Conservation (phyloP, 1,140 invertebrate species). For the Pantala flavescens region DNA sequence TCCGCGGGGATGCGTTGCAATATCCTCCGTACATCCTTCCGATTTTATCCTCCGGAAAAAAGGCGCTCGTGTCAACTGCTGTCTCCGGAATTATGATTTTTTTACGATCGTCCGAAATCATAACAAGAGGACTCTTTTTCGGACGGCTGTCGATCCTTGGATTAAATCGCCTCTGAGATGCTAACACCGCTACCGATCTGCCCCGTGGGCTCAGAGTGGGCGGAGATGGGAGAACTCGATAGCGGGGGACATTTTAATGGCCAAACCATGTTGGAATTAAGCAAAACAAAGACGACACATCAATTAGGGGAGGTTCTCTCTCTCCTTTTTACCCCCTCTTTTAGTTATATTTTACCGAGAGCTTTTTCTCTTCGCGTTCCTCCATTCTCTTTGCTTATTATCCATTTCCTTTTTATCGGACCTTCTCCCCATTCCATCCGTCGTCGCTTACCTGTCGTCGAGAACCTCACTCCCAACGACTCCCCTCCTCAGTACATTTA, state of each 20-base stretch:
- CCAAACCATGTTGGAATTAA: constrained; percentile 49
- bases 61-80: no score
- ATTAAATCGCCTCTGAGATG: not conserved
- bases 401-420: not conserved
- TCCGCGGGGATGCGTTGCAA: no score
- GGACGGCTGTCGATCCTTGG: no score
- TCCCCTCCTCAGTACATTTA: not conserved
- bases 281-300: constrained; percentile 49
- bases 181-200: not conserved
- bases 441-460: constrained; percentile 6
- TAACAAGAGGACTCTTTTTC: no score
- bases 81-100: no score
- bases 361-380: not conserved
- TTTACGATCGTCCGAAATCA: no score
- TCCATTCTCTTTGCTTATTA: not conserved
- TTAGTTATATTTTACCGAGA: not conserved
- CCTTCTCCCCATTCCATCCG: not conserved
- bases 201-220: not conserved
- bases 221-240: constrained; percentile 40
- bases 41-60: no score
- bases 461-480: not conserved
- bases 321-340: constrained; percentile 13
- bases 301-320: constrained; percentile 37
- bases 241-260: constrained; percentile 45
- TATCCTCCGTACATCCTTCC: no score